These are phyloP conservation scores for Periophthalmus magnuspinnatus DNA, from an alignment of 2,797 vertebrate species.

Conservation along the genomic window DNA sequence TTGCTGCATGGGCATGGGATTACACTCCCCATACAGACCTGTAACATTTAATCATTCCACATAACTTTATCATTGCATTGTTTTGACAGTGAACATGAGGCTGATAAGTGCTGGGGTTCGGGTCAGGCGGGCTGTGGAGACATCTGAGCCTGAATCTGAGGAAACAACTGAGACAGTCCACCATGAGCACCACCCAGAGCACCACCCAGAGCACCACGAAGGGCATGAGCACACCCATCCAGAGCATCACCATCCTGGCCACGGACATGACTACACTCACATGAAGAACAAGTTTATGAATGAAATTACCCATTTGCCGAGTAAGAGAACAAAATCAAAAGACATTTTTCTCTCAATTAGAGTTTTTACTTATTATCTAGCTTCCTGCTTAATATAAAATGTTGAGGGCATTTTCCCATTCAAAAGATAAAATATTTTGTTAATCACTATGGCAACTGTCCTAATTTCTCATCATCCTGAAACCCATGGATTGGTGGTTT, in stretches of 20 bases:
- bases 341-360: not conserved
- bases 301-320: conserved; percentile 75
- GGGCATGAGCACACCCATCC: conserved; percentile 47
- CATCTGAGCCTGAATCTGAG: conserved; percentile 63
- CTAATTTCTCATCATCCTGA: too few relatives aligned
- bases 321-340: conserved; percentile 61
- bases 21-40: conserved; percentile 44
- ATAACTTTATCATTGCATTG: not conserved
- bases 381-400: too few relatives aligned
- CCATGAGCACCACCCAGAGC: conserved; percentile 58
- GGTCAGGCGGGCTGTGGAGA: conserved; percentile 65
- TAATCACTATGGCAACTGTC: too few relatives aligned
- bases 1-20: conserved; percentile 55
- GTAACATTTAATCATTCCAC: conserved; percentile 21
- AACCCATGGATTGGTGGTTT: too few relatives aligned
- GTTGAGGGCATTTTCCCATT: too few relatives aligned
- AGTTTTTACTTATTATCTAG: too few relatives aligned
- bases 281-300: conserved; percentile 88
- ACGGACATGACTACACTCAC: conserved; percentile 78
- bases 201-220: conserved; percentile 52
- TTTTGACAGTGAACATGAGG: conserved; percentile 67
- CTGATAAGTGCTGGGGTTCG: conserved; percentile 50
- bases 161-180: conserved; percentile 57
- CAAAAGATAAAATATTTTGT: too few relatives aligned
- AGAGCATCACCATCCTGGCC: conserved; percentile 57